Conservation (phyloP, 2,113 vertebrate genomes). For the Mormyrus lacerda region DNA sequence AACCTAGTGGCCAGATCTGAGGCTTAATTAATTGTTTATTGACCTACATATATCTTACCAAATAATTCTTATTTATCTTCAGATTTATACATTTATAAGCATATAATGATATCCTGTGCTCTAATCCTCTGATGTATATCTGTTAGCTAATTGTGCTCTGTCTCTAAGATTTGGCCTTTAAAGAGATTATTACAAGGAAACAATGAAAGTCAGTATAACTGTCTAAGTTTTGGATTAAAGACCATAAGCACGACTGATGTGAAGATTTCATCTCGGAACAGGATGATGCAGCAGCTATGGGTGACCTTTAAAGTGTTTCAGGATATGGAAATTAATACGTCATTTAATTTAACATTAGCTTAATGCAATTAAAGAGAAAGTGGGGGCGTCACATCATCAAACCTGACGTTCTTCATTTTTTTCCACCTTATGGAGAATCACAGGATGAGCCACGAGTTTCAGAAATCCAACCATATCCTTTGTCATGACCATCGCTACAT, state of each 20-base stretch:
- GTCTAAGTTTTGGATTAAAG: neutral
- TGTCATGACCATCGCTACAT: neutral
- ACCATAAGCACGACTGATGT: conserved; percentile 21
- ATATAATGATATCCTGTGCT: neutral
- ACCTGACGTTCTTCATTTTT: conserved; percentile 16
- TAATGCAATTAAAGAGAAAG: conserved; percentile 20
- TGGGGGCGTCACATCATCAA: neutral
- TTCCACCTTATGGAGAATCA: conserved; percentile 7
- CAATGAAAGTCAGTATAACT: neutral
- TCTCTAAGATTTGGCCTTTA: conserved; percentile 4
- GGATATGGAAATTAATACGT: conserved; percentile 28
- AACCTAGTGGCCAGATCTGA: neutral
- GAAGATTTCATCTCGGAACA: conserved; percentile 25
- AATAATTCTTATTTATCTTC: neutral
- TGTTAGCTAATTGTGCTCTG: neutral
- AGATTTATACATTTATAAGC: neutral
- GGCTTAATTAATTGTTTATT: neutral
- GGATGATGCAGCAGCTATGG: conserved; percentile 19
- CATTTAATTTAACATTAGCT: conserved; percentile 33
- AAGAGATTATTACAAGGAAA: neutral
- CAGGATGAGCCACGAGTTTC: neutral
- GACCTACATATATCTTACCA: neutral
- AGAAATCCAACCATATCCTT: neutral
- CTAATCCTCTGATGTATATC: neutral
- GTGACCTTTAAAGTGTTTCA: conserved; percentile 36